Percentiles rank a stretch among this genome's conserved stretches.
phyloP scores from a whole-genome alignment of 2,888 invertebrate genomes.

The Scaptomyza caliginosa region DNA sequence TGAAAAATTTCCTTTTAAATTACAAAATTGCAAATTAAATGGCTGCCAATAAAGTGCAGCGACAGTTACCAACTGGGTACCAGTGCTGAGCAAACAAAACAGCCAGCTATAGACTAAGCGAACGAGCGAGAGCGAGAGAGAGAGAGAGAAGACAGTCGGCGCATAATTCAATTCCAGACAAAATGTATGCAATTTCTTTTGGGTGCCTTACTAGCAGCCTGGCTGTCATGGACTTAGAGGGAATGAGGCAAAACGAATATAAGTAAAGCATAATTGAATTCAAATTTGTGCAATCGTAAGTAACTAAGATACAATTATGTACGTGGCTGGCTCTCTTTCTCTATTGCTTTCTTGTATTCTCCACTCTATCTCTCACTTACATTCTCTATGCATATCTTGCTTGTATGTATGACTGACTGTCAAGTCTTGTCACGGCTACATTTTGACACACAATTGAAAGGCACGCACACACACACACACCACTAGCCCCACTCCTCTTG shows the following conservation, averaged over 20 bases:
- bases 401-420: slow-evolving; percentile 57
- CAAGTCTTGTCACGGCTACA: slow-evolving; percentile 77
- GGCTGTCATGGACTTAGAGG: too few species aligned
- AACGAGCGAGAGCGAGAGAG: too few species aligned
- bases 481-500: background rate
- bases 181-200: slow-evolving; percentile 77
- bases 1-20: slow-evolving; percentile 79
- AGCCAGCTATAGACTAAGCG: slow-evolving; percentile 5
- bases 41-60: slow-evolving; percentile 64
- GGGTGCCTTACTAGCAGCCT: slow-evolving; percentile 24
- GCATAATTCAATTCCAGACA: slow-evolving; percentile 76
- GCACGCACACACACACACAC: slow-evolving; percentile 56
- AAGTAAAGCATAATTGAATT: slow-evolving; percentile 79
- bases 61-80: slow-evolving; percentile 38
- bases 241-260: slow-evolving; percentile 45
- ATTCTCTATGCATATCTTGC: slow-evolving; percentile 30
- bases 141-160: slow-evolving; percentile 48
- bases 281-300: slow-evolving; percentile 79
- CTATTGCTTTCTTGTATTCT: background rate
- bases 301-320: slow-evolving; percentile 80
- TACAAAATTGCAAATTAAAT: slow-evolving; percentile 79
- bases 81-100: background rate
- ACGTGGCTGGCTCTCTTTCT: slow-evolving; percentile 65
- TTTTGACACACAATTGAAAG: slow-evolving; percentile 80
- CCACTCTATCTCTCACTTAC: background rate